Conservation (phyloP, 2,888 invertebrate genomes). For the Caenorhabditis wallacei region DNA sequence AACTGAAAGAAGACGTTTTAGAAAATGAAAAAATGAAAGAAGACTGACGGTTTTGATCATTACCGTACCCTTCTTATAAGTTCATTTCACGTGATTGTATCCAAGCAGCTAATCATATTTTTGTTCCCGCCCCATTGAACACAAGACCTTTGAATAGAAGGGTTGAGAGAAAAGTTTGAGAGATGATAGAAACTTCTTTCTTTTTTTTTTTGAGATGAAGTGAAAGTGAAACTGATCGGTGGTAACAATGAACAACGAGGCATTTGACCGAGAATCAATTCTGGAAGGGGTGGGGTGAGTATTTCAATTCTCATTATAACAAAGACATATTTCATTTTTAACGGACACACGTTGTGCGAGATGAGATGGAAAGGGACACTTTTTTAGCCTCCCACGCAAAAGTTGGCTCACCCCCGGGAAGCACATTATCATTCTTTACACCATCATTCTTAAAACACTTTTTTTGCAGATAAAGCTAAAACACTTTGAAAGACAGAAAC, state of each 20-base stretch:
- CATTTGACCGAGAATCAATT: background rate
- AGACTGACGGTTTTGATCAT: slow-evolving; percentile 14
- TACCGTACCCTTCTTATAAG: slow-evolving; percentile 23
- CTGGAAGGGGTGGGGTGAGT: background rate
- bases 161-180: background rate
- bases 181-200: slow-evolving; percentile 4
- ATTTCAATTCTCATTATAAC: slow-evolving; percentile 25
- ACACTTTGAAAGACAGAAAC: background rate
- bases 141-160: slow-evolving; percentile 26
- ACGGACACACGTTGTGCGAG: background rate
- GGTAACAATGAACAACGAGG: slow-evolving; percentile 20
- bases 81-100: slow-evolving; percentile 42
- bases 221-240: slow-evolving; percentile 34
- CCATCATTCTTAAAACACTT: slow-evolving; percentile 48
- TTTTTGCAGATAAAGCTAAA: slow-evolving; percentile 21
- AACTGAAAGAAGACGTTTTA: background rate
- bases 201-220: slow-evolving; percentile 11
- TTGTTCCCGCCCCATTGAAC: slow-evolving; percentile 47
- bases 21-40: slow-evolving; percentile 1
- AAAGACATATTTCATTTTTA: slow-evolving; percentile 24
- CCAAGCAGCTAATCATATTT: slow-evolving; percentile 45
- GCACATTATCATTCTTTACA: slow-evolving; percentile 48
- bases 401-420: slow-evolving; percentile 21
- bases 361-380: slow-evolving; percentile 18
- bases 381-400: slow-evolving; percentile 40